These are phyloP conservation scores for Drosophila sucinea DNA, from an alignment of 1,140 invertebrate genomes.

Conservation along the genomic window DNA sequence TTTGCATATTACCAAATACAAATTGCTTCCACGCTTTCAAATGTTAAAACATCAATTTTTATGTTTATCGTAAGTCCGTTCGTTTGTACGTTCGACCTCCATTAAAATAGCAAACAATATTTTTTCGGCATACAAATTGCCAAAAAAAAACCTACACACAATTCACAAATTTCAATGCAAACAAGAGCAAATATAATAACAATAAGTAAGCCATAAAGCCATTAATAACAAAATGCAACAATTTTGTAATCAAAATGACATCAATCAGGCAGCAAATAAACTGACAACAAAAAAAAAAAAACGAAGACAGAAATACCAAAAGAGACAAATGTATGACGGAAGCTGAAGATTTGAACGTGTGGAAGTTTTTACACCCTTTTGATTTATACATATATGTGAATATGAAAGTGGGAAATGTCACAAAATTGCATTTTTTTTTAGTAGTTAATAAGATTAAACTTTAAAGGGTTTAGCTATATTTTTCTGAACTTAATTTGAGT, in stretches of 20 bases:
- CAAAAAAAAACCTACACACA: slow-evolving; percentile 27
- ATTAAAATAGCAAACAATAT: slow-evolving; percentile 52
- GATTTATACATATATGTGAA: neutral
- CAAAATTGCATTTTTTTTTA: neutral
- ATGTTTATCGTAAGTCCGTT: slow-evolving; percentile 6
- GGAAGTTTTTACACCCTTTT: slow-evolving; percentile 8
- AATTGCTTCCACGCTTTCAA: slow-evolving; percentile 4
- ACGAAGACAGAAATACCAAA: neutral
- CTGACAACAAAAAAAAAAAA: neutral
- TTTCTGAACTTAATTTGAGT: too few species aligned
- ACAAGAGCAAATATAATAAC: slow-evolving; percentile 48
- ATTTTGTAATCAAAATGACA: slow-evolving; percentile 64
- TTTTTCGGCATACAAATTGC: slow-evolving; percentile 48
- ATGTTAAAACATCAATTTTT: slow-evolving; percentile 36
- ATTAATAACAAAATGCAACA: slow-evolving; percentile 57
- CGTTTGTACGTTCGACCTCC: slow-evolving; percentile 31
- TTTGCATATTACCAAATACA: slow-evolving; percentile 31
- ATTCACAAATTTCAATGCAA: slow-evolving; percentile 37
- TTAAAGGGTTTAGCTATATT: neutral
- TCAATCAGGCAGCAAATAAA: slow-evolving; percentile 49
- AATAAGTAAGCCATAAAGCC: slow-evolving; percentile 52
- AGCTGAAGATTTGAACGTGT: neutral
- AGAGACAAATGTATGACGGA: neutral
- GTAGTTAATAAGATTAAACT: neutral
- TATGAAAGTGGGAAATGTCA: neutral